Percentiles rank a stretch among this genome's conserved stretches.
Conservation (phyloP, 2,888 invertebrate species). For the Macaria liturata region DNA sequence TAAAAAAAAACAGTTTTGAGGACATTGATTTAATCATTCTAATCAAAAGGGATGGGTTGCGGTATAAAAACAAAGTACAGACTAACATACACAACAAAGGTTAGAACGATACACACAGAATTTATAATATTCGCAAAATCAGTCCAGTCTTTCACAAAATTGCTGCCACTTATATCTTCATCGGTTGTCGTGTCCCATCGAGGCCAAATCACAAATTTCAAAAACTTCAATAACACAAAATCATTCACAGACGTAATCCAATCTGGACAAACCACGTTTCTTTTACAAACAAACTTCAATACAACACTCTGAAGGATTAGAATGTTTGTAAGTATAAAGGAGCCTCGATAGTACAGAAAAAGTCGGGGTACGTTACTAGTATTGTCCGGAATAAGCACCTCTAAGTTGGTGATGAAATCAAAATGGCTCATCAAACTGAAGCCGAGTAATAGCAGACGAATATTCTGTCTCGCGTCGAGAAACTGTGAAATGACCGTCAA, state of each 20-base stretch:
- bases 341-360: conserved; percentile 47
- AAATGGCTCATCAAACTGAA: conserved; percentile 51
- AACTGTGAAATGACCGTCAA: conserved; percentile 42
- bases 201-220: conserved; percentile 40
- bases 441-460: conserved; percentile 41
- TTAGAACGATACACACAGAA: conserved; percentile 33
- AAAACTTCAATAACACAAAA: conserved; percentile 34
- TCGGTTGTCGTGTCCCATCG: conserved; percentile 36
- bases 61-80: conserved; percentile 32
- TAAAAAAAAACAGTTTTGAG: background rate
- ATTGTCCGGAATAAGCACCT: conserved; percentile 41
- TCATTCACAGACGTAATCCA: conserved; percentile 41
- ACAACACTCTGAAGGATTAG: conserved; percentile 39
- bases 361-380: conserved; percentile 44
- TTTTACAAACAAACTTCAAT: conserved; percentile 39
- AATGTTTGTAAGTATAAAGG: conserved; percentile 42
- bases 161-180: conserved; percentile 13
- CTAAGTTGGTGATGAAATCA: conserved; percentile 39
- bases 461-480: conserved; percentile 40
- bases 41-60: too few species aligned
- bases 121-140: conserved; percentile 47
- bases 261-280: conserved; percentile 26
- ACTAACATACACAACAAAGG: conserved; percentile 39
- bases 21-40: too few species aligned
- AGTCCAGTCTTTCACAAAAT: conserved; percentile 37